phyloP scores from a whole-genome alignment of 1,140 invertebrate species.

The Drosophila carrolli region DNA sequence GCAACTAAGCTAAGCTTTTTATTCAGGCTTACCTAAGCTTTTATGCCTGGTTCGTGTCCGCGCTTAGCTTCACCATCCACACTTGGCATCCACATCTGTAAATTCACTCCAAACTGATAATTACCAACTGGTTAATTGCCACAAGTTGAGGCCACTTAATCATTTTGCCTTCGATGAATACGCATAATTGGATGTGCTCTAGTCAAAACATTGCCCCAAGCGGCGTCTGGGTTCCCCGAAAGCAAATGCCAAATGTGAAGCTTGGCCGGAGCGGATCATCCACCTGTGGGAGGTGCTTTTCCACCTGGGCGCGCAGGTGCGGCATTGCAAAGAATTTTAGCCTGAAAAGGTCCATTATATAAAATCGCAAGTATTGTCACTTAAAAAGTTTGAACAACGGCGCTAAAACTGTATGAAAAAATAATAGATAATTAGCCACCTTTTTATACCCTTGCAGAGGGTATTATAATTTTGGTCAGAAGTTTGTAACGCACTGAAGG shows the following conservation, averaged over 20 bases:
- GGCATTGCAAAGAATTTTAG: no score
- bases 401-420: no score
- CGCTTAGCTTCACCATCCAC: slow-evolving; percentile 26
- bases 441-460: no score
- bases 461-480: no score
- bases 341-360: no score
- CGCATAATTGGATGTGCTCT: slow-evolving; percentile 31
- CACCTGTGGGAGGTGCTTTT: no score
- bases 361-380: no score
- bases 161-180: slow-evolving; percentile 51
- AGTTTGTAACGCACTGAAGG: no score
- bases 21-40: slow-evolving; percentile 1
- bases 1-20: neutral
- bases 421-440: no score
- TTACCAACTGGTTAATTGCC: slow-evolving; percentile 52
- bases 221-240: slow-evolving; percentile 18
- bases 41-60: slow-evolving; percentile 27
- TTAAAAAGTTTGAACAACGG: no score
- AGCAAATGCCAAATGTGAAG: slow-evolving; percentile 66
- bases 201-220: slow-evolving; percentile 19
- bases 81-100: slow-evolving; percentile 11
- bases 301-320: no score
- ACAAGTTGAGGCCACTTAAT: slow-evolving; percentile 38
- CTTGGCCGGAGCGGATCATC: no score
- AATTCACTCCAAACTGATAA: slow-evolving; percentile 17